These are phyloP conservation scores for Xylocopa sonorina DNA, from an alignment of 1,140 invertebrate species.

Conservation along the genomic window DNA sequence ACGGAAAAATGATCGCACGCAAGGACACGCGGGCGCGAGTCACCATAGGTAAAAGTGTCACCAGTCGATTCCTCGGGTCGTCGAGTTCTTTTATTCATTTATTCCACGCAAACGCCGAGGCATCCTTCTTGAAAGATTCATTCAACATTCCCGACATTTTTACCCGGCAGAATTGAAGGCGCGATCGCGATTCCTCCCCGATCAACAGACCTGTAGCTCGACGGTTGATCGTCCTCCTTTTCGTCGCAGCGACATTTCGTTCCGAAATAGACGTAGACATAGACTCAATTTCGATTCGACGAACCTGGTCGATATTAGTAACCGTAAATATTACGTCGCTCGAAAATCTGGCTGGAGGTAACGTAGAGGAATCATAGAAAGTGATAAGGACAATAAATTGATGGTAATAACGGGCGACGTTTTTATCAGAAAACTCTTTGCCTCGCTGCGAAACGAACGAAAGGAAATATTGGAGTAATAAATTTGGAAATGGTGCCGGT, in stretches of 20 bases:
- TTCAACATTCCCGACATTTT: constrained; percentile 67
- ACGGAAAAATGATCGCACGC: constrained; percentile 22
- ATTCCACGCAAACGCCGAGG: constrained; percentile 58
- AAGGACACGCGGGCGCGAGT: neutral
- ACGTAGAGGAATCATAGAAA: no score
- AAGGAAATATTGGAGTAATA: neutral
- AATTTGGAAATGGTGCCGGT: constrained; percentile 18
- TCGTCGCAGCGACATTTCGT: neutral
- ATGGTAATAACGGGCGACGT: no score
- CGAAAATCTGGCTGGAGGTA: no score
- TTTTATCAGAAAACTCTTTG: constrained; percentile 9
- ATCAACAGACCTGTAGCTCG: constrained; percentile 14
- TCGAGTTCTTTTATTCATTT: constrained; percentile 57
- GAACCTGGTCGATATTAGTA: no score
- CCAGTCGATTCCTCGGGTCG: constrained; percentile 52
- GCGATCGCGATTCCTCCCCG: constrained; percentile 34
- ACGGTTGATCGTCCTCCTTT: constrained; percentile 28
- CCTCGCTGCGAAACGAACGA: neutral
- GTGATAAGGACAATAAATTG: constrained; percentile 44
- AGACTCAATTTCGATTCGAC: no score
- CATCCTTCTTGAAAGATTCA: constrained; percentile 67
- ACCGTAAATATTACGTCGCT: no score
- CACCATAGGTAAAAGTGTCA: constrained; percentile 57
- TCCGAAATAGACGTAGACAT: neutral
- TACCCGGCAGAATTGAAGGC: constrained; percentile 39